phyloP scores from a whole-genome alignment of 2,797 vertebrate species.

The Neosalanx taihuensis region DNA sequence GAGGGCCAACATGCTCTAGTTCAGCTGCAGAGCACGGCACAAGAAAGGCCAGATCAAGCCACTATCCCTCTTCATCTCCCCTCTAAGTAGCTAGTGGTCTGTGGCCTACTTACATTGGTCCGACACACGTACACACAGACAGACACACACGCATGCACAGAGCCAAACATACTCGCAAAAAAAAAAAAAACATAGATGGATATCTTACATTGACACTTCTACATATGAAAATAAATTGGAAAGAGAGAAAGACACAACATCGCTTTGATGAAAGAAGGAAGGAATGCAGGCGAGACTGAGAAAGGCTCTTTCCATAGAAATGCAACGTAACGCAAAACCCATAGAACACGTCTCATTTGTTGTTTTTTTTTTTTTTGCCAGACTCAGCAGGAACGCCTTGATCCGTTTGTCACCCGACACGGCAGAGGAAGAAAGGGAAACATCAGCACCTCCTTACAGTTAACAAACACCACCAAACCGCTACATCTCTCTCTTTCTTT shows the following conservation, averaged over 20 bases:
- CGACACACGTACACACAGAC: neutral
- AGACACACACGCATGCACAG: neutral
- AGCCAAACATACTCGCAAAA: neutral
- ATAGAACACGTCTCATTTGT: conserved; percentile 56
- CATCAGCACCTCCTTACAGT: conserved; percentile 76
- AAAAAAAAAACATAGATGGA: neutral
- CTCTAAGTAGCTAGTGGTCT: neutral
- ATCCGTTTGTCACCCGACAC: conserved; percentile 62
- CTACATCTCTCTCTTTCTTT: conserved; percentile 36
- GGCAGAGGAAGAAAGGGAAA: conserved; percentile 54
- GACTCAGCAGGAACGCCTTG: conserved; percentile 64
- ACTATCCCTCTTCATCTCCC: neutral
- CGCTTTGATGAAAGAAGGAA: conserved; percentile 35
- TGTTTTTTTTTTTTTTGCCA: conserved; percentile 49
- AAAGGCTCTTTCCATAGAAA: conserved; percentile 12
- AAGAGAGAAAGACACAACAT: conserved; percentile 38
- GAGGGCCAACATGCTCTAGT: conserved; percentile 37
- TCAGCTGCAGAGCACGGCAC: conserved; percentile 37
- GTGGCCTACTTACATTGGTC: neutral
- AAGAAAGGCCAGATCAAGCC: neutral
- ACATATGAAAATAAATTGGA: conserved; percentile 53
- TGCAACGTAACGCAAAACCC: conserved; percentile 38
- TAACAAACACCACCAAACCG: conserved; percentile 77
- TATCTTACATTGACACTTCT: conserved; percentile 47
- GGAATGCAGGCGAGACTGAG: conserved; percentile 12